Percentiles rank a stretch among this genome's conserved stretches.
phyloP scores from a whole-genome alignment of 1,140 invertebrate species.

The Potamilus streckersoni region DNA sequence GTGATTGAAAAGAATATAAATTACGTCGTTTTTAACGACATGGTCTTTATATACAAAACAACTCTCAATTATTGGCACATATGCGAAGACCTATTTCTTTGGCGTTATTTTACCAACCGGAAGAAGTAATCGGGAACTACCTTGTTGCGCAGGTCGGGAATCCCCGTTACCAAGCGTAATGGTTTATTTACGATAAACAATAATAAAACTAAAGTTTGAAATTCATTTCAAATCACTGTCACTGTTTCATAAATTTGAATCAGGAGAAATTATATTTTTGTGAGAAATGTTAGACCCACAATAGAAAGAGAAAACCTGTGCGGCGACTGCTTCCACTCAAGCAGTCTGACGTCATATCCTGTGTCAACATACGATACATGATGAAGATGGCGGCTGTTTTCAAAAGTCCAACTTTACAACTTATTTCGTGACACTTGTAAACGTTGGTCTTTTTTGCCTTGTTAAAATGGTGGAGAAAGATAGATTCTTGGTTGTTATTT shows the following conservation, averaged over 20 bases:
- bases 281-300: too few species aligned
- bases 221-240: too few species aligned
- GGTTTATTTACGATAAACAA: background rate
- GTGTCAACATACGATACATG: conserved; percentile 14
- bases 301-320: too few species aligned
- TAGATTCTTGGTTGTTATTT: conserved; percentile 60
- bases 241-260: too few species aligned
- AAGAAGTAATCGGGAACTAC: conserved; percentile 19
- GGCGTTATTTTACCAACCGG: conserved; percentile 13
- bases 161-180: conserved; percentile 45
- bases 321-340: too few species aligned
- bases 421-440: conserved; percentile 3
- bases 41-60: background rate
- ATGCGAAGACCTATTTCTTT: background rate
- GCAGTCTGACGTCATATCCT: conserved; percentile 32
- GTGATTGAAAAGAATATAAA: conserved; percentile 6
- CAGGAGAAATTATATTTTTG: too few species aligned
- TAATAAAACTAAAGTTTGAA: too few species aligned
- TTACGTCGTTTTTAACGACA: background rate
- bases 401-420: conserved; percentile 39
- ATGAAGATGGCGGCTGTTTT: conserved; percentile 63
- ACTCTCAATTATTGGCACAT: background rate
- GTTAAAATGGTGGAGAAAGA: conserved; percentile 58
- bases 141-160: conserved; percentile 40
- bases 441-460: background rate